phyloP scores from a whole-genome alignment of 2,888 invertebrate species.

The Drosophila planitibia region DNA sequence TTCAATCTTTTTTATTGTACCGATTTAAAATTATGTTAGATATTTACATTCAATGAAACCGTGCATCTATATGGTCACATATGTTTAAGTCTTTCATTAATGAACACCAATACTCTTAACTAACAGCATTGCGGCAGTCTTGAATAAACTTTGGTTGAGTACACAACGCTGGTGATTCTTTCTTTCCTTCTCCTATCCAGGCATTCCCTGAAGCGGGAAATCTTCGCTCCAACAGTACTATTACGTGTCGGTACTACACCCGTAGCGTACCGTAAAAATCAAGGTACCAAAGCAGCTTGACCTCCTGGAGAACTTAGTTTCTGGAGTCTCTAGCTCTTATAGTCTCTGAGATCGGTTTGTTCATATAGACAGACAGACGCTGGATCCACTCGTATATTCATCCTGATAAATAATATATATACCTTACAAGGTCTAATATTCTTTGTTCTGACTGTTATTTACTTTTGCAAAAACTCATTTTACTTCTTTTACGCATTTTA shows the following conservation, averaged over 20 bases:
- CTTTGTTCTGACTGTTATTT: not conserved
- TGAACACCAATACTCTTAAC: too few relatives aligned
- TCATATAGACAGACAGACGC: not conserved
- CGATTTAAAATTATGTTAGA: too few relatives aligned
- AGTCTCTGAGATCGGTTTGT: not conserved
- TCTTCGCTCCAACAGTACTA: not conserved
- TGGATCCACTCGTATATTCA: not conserved
- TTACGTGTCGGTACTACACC: not conserved
- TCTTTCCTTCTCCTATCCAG: too few relatives aligned
- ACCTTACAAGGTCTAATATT: not conserved
- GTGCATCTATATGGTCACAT: too few relatives aligned
- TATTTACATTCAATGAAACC: too few relatives aligned
- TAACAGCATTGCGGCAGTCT: too few relatives aligned
- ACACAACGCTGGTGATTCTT: too few relatives aligned
- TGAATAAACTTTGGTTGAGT: too few relatives aligned
- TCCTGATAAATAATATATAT: not conserved
- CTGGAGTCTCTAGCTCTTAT: not conserved
- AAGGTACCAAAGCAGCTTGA: too few relatives aligned
- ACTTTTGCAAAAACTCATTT: not conserved
- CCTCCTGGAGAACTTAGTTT: not conserved
- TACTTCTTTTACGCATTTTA: not conserved
- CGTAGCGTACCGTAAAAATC: too few relatives aligned
- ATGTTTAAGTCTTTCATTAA: too few relatives aligned
- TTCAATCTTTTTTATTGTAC: not conserved
- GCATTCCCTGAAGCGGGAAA: too few relatives aligned